Evolutionary conservation across 2,113 vertebrate genomes (phyloP).

Genomic region (Candoia aspera): DNA sequence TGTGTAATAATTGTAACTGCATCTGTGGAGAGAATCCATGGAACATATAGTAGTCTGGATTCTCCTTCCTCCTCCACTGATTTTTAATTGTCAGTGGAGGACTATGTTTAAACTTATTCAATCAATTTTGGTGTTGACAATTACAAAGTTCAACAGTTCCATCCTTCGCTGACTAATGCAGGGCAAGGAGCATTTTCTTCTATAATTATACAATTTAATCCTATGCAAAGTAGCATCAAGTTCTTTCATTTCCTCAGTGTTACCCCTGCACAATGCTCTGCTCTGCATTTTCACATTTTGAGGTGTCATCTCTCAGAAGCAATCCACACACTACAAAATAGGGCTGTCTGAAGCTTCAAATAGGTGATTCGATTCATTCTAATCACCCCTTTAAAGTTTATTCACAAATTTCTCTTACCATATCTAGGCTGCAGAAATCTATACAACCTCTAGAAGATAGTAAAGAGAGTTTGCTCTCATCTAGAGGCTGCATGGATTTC

Average conservation of each 20-base stretch:
- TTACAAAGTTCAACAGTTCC: neutral
- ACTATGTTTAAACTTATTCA: neutral
- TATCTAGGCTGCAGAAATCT: neutral
- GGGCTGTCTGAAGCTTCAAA: neutral
- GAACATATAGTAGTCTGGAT: too few species aligned
- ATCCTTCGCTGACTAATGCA: neutral
- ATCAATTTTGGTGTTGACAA: neutral
- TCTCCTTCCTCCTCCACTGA: too few species aligned
- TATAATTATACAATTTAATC: neutral
- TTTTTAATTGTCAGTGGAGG: neutral
- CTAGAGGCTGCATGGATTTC: neutral
- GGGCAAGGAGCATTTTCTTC: neutral
- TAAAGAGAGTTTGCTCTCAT: neutral
- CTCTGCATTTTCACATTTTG: neutral
- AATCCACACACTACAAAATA: neutral
- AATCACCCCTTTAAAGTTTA: neutral
- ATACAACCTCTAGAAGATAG: neutral
- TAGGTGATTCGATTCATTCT: neutral
- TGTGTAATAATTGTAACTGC: too few species aligned
- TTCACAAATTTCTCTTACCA: neutral
- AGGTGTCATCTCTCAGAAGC: neutral
- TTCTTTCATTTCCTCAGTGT: neutral
- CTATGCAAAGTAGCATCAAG: neutral
- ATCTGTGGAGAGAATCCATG: neutral
- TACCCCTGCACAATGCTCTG: neutral